These are phyloP conservation scores for Gisinianus flammeolus DNA, from an alignment of 2,888 invertebrate genomes.

Conservation along the genomic window DNA sequence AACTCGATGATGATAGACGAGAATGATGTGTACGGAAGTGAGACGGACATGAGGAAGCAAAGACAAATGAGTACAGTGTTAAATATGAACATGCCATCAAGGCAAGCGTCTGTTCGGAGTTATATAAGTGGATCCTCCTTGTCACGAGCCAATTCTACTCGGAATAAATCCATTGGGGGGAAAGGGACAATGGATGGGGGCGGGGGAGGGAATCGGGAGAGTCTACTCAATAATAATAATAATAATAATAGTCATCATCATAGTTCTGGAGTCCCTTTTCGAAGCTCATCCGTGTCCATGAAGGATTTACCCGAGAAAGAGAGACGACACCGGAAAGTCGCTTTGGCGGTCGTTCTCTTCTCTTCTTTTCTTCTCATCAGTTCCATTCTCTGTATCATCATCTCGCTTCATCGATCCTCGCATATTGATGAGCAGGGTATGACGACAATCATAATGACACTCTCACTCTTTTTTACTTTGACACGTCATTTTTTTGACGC, in stretches of 20 bases:
- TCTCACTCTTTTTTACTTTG: too few relatives aligned
- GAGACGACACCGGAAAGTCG: slow-evolving; percentile 52
- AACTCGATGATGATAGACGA: neutral
- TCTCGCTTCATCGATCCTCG: slow-evolving; percentile 45
- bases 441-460: too few relatives aligned
- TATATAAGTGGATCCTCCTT: slow-evolving; percentile 42
- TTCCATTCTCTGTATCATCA: slow-evolving; percentile 48
- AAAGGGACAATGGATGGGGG: slow-evolving; percentile 21
- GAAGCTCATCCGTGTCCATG: slow-evolving; percentile 9
- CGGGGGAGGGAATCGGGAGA: slow-evolving; percentile 19
- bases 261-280: too few relatives aligned
- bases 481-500: too few relatives aligned
- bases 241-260: neutral
- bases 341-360: slow-evolving; percentile 46
- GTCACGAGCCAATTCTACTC: slow-evolving; percentile 15
- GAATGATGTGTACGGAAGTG: neutral
- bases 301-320: slow-evolving; percentile 52
- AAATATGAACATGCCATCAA: slow-evolving; percentile 54
- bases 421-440: slow-evolving; percentile 20
- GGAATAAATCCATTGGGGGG: slow-evolving; percentile 9
- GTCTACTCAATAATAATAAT: slow-evolving; percentile 7
- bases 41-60: slow-evolving; percentile 4
- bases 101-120: slow-evolving; percentile 53
- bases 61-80: slow-evolving; percentile 51
- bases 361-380: slow-evolving; percentile 46